A percentile compares a stretch with the other conserved stretches of the same genome.
phyloP scores from a whole-genome alignment of 1,140 invertebrate genomes.

The Schlechtendalia chinensis region DNA sequence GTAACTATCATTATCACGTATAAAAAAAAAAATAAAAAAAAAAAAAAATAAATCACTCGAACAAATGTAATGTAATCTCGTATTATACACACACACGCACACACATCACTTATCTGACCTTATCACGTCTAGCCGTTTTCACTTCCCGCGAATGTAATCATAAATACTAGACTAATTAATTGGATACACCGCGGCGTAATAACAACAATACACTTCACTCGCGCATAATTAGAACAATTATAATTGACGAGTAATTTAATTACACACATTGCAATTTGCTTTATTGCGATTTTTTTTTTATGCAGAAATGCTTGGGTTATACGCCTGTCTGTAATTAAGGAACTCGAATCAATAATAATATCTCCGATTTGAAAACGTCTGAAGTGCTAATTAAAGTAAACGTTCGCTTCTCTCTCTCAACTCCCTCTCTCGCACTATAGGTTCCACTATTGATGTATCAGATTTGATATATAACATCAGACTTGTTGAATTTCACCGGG shows the following conservation, averaged over 20 bases:
- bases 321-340: neutral
- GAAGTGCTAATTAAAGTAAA: neutral
- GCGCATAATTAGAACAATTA: neutral
- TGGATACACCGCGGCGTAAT: neutral
- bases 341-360: neutral
- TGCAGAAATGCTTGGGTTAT: neutral
- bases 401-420: neutral
- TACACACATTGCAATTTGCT: neutral
- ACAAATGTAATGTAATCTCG: neutral
- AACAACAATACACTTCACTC: neutral
- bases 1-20: too few species aligned
- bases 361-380: neutral
- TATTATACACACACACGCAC: neutral
- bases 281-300: neutral
- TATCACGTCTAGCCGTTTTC: constrained; percentile 28
- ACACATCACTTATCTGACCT: neutral
- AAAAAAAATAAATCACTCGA: neutral
- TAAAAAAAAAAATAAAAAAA: too few species aligned
- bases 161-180: constrained; percentile 18
- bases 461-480: too few species aligned
- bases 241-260: constrained; percentile 10
- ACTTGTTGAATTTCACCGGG: too few species aligned
- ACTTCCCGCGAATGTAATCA: neutral
- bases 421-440: neutral
- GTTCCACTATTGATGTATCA: too few species aligned